Evolutionary conservation across 2,797 vertebrate species (phyloP).

Genomic region (Atherinosoma microstoma): DNA sequence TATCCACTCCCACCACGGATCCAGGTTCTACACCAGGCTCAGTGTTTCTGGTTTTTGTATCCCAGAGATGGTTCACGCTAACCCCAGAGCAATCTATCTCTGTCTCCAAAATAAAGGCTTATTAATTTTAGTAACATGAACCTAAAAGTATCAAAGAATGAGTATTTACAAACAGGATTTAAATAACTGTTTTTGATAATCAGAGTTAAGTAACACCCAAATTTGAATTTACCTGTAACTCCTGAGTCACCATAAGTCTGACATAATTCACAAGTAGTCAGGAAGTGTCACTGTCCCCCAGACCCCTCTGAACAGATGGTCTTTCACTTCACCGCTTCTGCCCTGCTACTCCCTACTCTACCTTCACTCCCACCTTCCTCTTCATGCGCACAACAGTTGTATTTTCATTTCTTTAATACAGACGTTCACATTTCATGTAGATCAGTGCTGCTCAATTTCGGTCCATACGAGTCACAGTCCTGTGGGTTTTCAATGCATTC

Average conservation of each 20-base stretch:
- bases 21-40: conserved; percentile 67
- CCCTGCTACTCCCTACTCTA: conserved; percentile 11
- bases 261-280: conserved; percentile 57
- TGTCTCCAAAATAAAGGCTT: conserved; percentile 26
- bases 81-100: conserved; percentile 22
- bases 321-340: conserved; percentile 56
- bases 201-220: not conserved
- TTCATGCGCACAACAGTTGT: not conserved
- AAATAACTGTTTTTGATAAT: not conserved
- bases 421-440: not conserved
- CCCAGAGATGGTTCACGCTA: conserved; percentile 42
- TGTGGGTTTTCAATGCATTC: no score
- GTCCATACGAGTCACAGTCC: no score
- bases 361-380: conserved; percentile 44
- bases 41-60: conserved; percentile 75
- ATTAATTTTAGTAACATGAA: not conserved
- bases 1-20: conserved; percentile 68
- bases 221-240: not conserved
- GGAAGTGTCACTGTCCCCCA: conserved; percentile 49
- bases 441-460: not conserved
- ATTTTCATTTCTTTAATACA: not conserved
- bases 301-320: conserved; percentile 59
- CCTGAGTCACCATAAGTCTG: conserved; percentile 31
- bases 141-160: no score
- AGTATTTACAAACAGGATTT: conserved; percentile 3